phyloP scores from a whole-genome alignment of 1,140 invertebrate genomes.

The Calliphora vicina region DNA sequence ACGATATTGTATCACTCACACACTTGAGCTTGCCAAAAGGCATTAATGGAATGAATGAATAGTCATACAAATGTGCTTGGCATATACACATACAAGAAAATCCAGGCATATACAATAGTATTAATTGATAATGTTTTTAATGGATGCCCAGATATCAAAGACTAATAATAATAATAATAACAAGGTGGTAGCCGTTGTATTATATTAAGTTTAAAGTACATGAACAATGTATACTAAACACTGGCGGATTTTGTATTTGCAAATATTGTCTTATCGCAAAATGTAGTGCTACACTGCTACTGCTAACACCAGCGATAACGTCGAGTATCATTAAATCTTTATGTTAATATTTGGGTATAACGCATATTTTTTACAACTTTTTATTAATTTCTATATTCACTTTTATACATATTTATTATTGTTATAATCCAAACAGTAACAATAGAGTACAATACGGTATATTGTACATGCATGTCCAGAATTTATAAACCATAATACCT shows the following conservation, averaged over 20 bases:
- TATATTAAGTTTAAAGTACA: too few relatives aligned
- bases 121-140: background rate
- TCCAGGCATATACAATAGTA: background rate
- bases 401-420: background rate
- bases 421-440: background rate
- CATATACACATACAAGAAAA: background rate
- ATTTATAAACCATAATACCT: too few relatives aligned
- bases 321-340: background rate
- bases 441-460: background rate
- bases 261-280: too few relatives aligned
- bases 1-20: background rate
- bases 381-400: background rate
- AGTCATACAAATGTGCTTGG: background rate
- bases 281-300: too few relatives aligned
- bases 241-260: too few relatives aligned
- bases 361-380: background rate
- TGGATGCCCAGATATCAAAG: background rate
- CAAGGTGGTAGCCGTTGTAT: too few relatives aligned
- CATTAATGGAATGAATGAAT: background rate
- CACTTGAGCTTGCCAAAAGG: background rate
- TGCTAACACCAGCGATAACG: background rate
- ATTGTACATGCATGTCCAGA: too few relatives aligned
- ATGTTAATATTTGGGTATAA: background rate
- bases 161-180: too few relatives aligned
- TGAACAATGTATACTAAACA: too few relatives aligned